Percentiles rank a stretch among this genome's conserved stretches.
Evolutionary conservation across 2,888 invertebrate genomes (phyloP).

Genomic region (Chesias legatella): DNA sequence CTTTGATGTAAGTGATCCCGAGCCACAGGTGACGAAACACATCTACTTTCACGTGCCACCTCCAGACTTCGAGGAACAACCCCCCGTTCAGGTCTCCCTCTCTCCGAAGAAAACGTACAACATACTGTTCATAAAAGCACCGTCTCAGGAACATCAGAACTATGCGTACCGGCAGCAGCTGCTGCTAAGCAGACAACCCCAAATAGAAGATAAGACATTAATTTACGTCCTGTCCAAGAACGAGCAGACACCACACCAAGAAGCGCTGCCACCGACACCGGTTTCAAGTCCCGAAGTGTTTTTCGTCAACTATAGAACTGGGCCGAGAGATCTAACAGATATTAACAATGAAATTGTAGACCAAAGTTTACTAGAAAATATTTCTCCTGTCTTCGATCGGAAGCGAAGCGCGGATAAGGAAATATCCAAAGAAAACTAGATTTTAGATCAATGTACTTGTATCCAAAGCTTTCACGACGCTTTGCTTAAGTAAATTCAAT

Average conservation of each 20-base stretch:
- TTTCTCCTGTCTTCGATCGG: constrained; percentile 28
- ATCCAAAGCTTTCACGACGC: too few species aligned
- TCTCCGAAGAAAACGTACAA: constrained; percentile 84
- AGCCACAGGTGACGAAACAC: constrained; percentile 82
- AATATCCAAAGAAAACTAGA: background rate
- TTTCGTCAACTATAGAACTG: constrained; percentile 82
- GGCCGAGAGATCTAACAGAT: constrained; percentile 25
- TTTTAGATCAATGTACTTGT: too few species aligned
- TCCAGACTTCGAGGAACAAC: constrained; percentile 82
- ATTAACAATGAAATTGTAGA: constrained; percentile 27
- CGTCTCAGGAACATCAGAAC: constrained; percentile 81
- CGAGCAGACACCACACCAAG: constrained; percentile 78
- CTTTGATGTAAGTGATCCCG: constrained; percentile 6
- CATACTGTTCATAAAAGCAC: constrained; percentile 88
- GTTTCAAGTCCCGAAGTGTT: constrained; percentile 84
- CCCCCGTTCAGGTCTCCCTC: constrained; percentile 57
- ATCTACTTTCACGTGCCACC: constrained; percentile 89
- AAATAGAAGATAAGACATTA: constrained; percentile 84
- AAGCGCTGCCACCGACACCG: constrained; percentile 25
- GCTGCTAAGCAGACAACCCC: constrained; percentile 80
- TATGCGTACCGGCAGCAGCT: constrained; percentile 58
- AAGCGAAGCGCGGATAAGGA: constrained; percentile 14
- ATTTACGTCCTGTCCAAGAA: constrained; percentile 88
- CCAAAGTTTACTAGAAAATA: constrained; percentile 24
- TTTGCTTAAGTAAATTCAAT: too few species aligned